These are phyloP conservation scores for Vombatus ursinus DNA, from an alignment of 2,113 vertebrate genomes.

Conservation along the genomic window DNA sequence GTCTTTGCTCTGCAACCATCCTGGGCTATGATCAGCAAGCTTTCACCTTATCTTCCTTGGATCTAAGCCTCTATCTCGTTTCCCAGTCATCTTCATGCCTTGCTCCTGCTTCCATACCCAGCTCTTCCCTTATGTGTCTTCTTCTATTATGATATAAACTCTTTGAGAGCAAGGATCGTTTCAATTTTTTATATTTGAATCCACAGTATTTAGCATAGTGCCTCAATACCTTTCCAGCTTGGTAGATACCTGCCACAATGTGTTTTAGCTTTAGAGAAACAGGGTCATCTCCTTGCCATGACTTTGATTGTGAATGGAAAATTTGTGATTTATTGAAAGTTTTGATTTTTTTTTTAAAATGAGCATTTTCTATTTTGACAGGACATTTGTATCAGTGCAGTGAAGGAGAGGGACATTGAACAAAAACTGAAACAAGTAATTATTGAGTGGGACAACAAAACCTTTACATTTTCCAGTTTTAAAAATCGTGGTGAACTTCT, in stretches of 20 bases:
- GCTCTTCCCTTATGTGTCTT: no score
- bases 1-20: no score
- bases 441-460: slow-evolving; percentile 94
- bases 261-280: not conserved
- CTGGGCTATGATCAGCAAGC: no score
- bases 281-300: not conserved
- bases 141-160: no score
- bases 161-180: no score
- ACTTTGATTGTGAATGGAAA: not conserved
- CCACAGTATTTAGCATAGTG: no score
- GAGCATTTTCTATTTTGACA: slow-evolving; percentile 68
- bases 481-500: slow-evolving; percentile 95
- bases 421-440: slow-evolving; percentile 96
- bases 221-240: not conserved
- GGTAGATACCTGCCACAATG: not conserved
- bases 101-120: no score
- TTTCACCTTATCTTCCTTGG: no score
- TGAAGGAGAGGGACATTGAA: slow-evolving; percentile 96
- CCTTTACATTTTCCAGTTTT: slow-evolving; percentile 90
- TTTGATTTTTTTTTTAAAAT: not conserved
- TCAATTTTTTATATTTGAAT: no score
- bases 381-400: slow-evolving; percentile 95
- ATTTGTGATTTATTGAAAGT: not conserved
- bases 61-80: no score
- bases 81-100: no score